Base-by-base conservation (phyloP, 2,888 invertebrate species). In the Orthosia cruda region DNA sequence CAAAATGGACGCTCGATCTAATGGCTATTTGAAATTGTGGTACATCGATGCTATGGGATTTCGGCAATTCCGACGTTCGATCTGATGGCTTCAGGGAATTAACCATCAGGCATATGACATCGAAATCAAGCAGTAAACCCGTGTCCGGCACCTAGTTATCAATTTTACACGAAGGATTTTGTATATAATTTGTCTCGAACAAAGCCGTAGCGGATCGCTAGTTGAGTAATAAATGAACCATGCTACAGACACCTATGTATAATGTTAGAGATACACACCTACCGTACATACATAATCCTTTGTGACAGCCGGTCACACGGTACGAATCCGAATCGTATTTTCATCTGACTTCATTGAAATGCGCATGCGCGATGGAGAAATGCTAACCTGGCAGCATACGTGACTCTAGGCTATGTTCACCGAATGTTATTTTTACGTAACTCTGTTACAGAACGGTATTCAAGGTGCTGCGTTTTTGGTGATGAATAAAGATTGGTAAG, bases 311-410 rank as follows among this genome's bases (percentile, higher is more conserved):
- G n/a, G 55, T 32, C 32, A 50, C 77, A 45, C 32, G 52, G 49
- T 57, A 65, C 67, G 64, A 68, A 77, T 80, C 20, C 9, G 65
- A 80, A 80, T 83, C 47, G 64, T 61, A 77, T 83, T 77, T 77
- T 77, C 71, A 77, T 68, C 47, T 64, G 64, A 82, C 71, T 80
- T 80, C 20, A 80, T 77, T 80, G 57, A 57, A 64, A 83, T 83
- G 80, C 67, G 67, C 67, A 55, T 71, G 66, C 15, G 65, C 58
- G n/a, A 50, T 59, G 54, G 58, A 50, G 83, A 71, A 83, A 65
- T 77, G 63, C 32, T 59, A 59, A 67, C 71, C 66, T 47, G 68
- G n/a, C 26, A 16, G 12, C 23, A 16, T 40, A 77, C 67, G 71
- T 71, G 71, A 68, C 67, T 52, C 45, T 15, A 23, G 47, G 18